Evolutionary conservation across 2,113 vertebrate species (phyloP), one percentile per base, ranked within the genome.

Genomic region (Trematocara unimaculatum): DNA sequence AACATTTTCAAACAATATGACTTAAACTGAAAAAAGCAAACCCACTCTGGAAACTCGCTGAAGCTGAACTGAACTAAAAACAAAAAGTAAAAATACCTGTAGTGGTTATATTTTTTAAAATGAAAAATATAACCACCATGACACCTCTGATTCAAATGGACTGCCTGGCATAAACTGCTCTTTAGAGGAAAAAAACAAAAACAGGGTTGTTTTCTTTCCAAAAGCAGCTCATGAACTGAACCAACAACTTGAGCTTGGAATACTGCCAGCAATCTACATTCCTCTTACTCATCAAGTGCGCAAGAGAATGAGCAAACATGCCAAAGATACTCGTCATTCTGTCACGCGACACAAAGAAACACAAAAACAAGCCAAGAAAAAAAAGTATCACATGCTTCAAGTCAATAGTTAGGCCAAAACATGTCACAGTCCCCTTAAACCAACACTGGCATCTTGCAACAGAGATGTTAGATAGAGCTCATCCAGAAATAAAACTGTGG

Each of bases 241-340:
- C 67, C 23, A 62, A 79, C 84, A 82, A 80, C 64, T 79, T 55
- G 0, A 64, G 47, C 72, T 84, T 33, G 40, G 23, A 54, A 42
- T 13, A 40, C 17, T 67, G 80, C 35, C 13, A 90, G 64, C 83
- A 82, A 55, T 74, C 55, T 18, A n/a, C 86, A 87, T 90, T 90
- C 72, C 89, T 88, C 72, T 8, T 72, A 31, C 1, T 35, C 18
- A 6, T 3, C 31, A 5, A 40, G 53, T 5, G 3, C 11, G 13
- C 13, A 70, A 7, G 40, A 20, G 89, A 85, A 79, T 6, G 60
- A 84, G 81, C 58, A 49, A 72, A 87, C 83, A 87, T 82, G 58
- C 83, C 84, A 83, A 54, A 84, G 67, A 51, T 51, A 42, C 15
- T 38, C 2, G 60, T 79, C 77, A 78, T 64, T 78, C 42, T 67